phyloP scores from a whole-genome alignment of 2,888 invertebrate species.

The Drosophila incognita region DNA sequence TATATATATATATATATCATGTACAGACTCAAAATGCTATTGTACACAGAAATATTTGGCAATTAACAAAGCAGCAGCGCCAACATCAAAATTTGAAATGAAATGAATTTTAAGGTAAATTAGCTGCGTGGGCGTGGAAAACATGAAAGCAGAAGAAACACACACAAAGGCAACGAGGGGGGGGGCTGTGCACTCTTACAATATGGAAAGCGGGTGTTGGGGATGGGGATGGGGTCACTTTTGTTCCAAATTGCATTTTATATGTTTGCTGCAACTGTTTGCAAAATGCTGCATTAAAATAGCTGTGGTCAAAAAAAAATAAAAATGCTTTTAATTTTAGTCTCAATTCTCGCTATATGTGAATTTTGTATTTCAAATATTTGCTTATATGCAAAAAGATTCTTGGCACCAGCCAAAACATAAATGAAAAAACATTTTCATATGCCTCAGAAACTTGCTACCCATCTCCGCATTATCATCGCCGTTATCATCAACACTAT shows the following conservation, averaged over 20 bases:
- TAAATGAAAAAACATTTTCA: neutral
- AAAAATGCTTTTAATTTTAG: conserved; percentile 18
- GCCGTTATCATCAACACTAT: conserved; percentile 10
- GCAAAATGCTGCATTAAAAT: conserved; percentile 30
- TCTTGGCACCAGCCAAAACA: conserved; percentile 10
- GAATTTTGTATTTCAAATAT: conserved; percentile 4
- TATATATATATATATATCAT: conserved; percentile 47
- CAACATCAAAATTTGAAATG: conserved; percentile 54
- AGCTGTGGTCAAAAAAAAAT: conserved; percentile 3
- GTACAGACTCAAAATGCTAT: conserved; percentile 49
- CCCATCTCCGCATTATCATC: conserved; percentile 15
- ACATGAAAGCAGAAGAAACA: neutral
- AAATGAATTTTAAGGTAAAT: conserved; percentile 77
- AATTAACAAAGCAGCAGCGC: conserved; percentile 56
- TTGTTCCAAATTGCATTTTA: conserved; percentile 55
- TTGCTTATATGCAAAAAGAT: conserved; percentile 37
- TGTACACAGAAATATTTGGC: conserved; percentile 68
- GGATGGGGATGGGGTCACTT: neutral
- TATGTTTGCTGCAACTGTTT: conserved; percentile 41
- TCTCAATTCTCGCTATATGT: conserved; percentile 10
- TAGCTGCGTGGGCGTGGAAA: conserved; percentile 65
- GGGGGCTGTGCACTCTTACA: neutral
- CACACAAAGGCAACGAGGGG: conserved; percentile 16
- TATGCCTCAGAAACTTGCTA: neutral
- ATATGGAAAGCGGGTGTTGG: neutral